Evolutionary conservation across 2,113 vertebrate species (phyloP).

Genomic region (Pelodiscus sinensis): DNA sequence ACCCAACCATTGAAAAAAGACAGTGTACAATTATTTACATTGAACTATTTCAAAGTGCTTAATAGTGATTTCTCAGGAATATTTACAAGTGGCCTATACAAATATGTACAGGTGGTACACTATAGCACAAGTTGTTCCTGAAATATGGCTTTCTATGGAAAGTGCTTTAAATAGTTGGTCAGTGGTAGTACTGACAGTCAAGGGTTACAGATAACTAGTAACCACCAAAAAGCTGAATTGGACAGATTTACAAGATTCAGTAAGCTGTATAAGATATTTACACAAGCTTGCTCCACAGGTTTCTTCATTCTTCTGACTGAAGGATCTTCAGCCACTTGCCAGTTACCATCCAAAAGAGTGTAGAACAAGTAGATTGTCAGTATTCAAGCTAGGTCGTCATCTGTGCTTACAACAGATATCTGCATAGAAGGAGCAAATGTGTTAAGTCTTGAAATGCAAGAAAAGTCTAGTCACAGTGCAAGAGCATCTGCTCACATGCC

Average conservation of each 20-base stretch:
- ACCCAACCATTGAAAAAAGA: slow-evolving; percentile 90
- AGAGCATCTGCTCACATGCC: not conserved
- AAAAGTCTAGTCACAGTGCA: not conserved
- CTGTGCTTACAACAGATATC: slow-evolving; percentile 99
- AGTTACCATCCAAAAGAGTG: slow-evolving; percentile 76
- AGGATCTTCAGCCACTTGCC: slow-evolving; percentile 79
- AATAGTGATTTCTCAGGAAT: slow-evolving; percentile 84
- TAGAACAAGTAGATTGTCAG: slow-evolving; percentile 62
- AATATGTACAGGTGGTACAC: slow-evolving; percentile 87
- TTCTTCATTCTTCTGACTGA: slow-evolving; percentile 65
- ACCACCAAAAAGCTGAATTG: slow-evolving; percentile 82
- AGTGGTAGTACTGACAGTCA: slow-evolving; percentile 77
- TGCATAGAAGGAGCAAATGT: slow-evolving; percentile 65
- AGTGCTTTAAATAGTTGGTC: slow-evolving; percentile 81
- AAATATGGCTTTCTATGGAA: slow-evolving; percentile 87
- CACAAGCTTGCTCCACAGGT: slow-evolving; percentile 74
- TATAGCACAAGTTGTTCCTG: slow-evolving; percentile 79
- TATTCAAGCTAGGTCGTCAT: slow-evolving; percentile 91
- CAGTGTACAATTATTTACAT: slow-evolving; percentile 91
- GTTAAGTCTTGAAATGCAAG: not conserved
- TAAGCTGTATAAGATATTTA: slow-evolving; percentile 79
- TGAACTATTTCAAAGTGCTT: slow-evolving; percentile 95
- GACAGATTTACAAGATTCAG: slow-evolving; percentile 75
- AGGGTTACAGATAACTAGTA: slow-evolving; percentile 74
- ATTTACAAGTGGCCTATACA: slow-evolving; percentile 89